Base-by-base conservation (phyloP, 2,888 invertebrate species). In the Doris montereyensis region DNA sequence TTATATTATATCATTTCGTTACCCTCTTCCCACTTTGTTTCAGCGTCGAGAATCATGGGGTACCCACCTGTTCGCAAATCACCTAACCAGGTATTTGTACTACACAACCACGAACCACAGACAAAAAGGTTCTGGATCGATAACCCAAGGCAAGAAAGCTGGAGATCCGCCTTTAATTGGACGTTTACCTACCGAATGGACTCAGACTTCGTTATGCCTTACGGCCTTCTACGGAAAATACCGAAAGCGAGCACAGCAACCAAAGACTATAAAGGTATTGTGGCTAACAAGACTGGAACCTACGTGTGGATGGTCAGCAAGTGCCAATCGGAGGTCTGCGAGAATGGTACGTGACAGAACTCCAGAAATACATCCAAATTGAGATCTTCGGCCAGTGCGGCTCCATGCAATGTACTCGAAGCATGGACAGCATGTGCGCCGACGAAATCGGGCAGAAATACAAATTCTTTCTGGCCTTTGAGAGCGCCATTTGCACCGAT, bases 111-210 rank as follows among this genome's bases (percentile, higher is more conserved):
- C 17, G 76, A 76, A 28, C 67, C 76, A n/a, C 67, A 34, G 4
- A 21, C 3, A 24, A 74, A 57, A 8, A 68, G 52, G 32, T n/a
- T n/a, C n/a, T n/a, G n/a, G n/a, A n/a, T n/a, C n/a, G n/a, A n/a
- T n/a, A n/a, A n/a, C n/a, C 21, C 57, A 13, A 68, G 58, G 1
- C 60, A 34, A 0, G n/a, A n/a, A n/a, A 67, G 32, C 28, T 81
- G 81, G 81, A 73, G 32, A 17, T 76, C 72, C 10, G 81, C 77
- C 41, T 81, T 81, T 60, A 81, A 81, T 77, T 81, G 81, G 81
- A 81, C 81, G 13, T 73, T 79, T 68, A 32, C 73, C 41, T 76
- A 79, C 62, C 26, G 76, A 3, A 13, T 17, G 13, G 77, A 77
- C 70, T 35, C 77, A 13, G 77, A 77, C 70, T 57, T 77, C 17